Conservation (phyloP, 2,888 invertebrate species). For the Strigamia maritima region DNA sequence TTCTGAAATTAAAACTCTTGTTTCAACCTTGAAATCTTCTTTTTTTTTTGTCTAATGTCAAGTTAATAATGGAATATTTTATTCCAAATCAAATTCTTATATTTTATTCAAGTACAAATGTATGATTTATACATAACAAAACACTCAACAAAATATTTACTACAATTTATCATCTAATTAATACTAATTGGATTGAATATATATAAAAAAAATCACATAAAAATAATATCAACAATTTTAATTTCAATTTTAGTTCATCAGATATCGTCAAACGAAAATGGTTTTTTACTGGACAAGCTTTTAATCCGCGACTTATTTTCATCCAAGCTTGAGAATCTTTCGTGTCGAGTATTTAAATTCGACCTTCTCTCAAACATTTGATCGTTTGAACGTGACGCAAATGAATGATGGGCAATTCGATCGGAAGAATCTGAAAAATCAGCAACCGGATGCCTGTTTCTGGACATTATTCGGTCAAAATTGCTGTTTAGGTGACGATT, state of each 20-base stretch:
- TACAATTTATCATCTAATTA: too few species aligned
- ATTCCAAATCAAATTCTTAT: too few species aligned
- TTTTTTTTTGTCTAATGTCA: too few species aligned
- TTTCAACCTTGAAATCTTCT: too few species aligned
- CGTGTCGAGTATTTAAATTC: background rate
- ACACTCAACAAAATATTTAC: too few species aligned
- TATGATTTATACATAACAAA: too few species aligned
- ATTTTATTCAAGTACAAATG: too few species aligned
- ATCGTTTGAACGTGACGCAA: background rate
- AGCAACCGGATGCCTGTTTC: background rate
- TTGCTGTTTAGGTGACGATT: background rate
- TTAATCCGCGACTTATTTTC: background rate
- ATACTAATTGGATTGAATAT: too few species aligned
- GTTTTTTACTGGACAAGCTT: background rate
- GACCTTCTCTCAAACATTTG: background rate
- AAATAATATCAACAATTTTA: too few species aligned
- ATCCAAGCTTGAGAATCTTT: background rate
- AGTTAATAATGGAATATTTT: too few species aligned
- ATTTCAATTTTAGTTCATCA: background rate
- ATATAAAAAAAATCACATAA: too few species aligned
- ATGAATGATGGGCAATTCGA: background rate
- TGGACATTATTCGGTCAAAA: background rate
- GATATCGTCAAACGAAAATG: background rate
- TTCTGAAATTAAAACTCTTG: too few species aligned
- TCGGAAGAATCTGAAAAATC: background rate